phyloP scores from a whole-genome alignment of 2,888 invertebrate genomes.

The Melinaea marsaeus region DNA sequence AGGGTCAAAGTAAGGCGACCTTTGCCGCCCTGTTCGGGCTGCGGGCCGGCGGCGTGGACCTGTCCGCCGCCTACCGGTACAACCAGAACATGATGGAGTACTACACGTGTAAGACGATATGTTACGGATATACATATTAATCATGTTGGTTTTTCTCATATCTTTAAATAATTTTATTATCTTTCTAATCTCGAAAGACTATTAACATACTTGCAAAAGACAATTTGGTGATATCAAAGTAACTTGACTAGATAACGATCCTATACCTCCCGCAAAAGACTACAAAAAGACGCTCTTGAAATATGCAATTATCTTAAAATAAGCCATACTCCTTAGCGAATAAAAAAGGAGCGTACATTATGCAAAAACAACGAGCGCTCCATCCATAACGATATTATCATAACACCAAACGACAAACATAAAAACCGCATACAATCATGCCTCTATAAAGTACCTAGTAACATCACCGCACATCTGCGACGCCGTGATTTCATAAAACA shows the following conservation, averaged over 20 bases:
- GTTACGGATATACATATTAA: not conserved
- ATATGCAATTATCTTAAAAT: conserved; percentile 33
- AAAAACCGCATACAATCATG: conserved; percentile 58
- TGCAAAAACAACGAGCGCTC: conserved; percentile 60
- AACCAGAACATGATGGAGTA: conserved; percentile 99
- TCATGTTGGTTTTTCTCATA: no score
- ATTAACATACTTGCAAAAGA: not conserved
- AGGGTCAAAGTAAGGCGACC: conserved; percentile 80
- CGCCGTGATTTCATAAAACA: conserved; percentile 57
- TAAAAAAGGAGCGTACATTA: conserved; percentile 48
- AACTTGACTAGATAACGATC: no score
- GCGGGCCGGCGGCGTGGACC: conserved; percentile 88
- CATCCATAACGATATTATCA: conserved; percentile 71
- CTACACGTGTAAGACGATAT: conserved; percentile 90
- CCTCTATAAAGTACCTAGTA: conserved; percentile 60
- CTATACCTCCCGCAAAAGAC: no score
- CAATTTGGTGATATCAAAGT: conserved; percentile 7
- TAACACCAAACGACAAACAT: conserved; percentile 57
- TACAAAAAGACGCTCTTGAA: conserved; percentile 4
- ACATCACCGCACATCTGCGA: conserved; percentile 44
- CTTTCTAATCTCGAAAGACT: no score
- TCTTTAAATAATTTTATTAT: no score
- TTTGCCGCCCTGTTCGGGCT: conserved; percentile 81
- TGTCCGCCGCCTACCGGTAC: conserved; percentile 95
- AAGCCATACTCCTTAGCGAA: conserved; percentile 30